Evolutionary conservation across 2,888 invertebrate species (phyloP).

Genomic region (Lepidocyrtoides sp.): DNA sequence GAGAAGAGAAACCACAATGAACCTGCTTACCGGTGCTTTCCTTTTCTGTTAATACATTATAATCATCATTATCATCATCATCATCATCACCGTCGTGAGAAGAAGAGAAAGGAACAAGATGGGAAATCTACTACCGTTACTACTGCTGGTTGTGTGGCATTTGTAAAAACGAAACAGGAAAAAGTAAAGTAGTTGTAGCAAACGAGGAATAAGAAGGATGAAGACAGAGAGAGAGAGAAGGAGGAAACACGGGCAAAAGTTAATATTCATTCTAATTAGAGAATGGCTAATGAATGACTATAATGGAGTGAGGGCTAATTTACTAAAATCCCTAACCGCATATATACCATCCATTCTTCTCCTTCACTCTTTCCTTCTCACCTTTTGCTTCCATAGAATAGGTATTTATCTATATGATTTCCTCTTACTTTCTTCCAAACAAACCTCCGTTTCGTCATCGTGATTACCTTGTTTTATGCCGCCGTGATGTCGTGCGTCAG

Average conservation of each 20-base stretch:
- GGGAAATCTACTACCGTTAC: neutral
- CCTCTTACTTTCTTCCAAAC: neutral
- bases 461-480: neutral
- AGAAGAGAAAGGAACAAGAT: neutral
- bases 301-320: conserved; percentile 62
- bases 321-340: conserved; percentile 61
- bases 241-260: conserved; percentile 48
- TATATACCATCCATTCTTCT: conserved; percentile 30
- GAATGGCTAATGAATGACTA: conserved; percentile 68
- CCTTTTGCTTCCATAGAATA: neutral
- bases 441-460: neutral
- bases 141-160: no score
- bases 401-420: neutral
- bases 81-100: neutral
- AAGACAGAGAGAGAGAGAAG: neutral
- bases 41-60: neutral
- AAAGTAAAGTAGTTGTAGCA: no score
- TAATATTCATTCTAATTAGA: conserved; percentile 76
- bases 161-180: neutral
- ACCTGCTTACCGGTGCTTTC: neutral
- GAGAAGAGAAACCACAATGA: conserved; percentile 56
- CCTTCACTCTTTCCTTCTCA: neutral
- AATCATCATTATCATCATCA: no score
- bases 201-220: neutral
- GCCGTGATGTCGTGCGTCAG: neutral